phyloP scores from a whole-genome alignment of 2,113 vertebrate species.

The Lynx canadensis region DNA sequence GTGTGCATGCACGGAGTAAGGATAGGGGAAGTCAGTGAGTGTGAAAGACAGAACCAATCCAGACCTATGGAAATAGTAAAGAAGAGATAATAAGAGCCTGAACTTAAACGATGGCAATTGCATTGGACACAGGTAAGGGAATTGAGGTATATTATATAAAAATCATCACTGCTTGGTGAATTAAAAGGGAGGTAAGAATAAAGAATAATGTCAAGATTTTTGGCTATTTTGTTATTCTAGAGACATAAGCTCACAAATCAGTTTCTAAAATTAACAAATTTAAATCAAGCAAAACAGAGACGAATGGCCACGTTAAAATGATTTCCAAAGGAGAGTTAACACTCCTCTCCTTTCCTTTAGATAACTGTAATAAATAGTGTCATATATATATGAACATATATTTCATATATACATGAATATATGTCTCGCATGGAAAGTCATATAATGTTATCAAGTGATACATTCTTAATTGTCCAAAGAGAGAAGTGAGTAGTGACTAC shows the following conservation, averaged over 20 bases:
- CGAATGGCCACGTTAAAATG: background rate
- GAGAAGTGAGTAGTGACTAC: background rate
- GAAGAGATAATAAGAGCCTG: background rate
- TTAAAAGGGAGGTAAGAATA: background rate
- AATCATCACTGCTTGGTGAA: background rate
- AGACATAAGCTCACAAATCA: background rate
- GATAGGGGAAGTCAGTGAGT: accelerated
- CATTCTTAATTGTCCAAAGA: background rate
- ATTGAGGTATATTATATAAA: background rate
- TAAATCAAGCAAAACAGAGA: background rate
- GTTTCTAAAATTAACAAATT: constrained; percentile 21
- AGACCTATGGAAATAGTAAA: background rate
- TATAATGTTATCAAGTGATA: background rate
- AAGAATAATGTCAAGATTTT: background rate
- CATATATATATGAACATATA: background rate
- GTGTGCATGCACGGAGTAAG: background rate
- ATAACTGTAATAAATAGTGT: background rate
- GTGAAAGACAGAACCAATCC: background rate
- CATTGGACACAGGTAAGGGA: background rate
- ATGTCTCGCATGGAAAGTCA: background rate
- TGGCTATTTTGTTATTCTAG: background rate
- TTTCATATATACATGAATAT: too few relatives aligned
- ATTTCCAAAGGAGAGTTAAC: background rate
- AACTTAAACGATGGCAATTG: background rate
- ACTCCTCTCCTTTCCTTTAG: background rate